Evolutionary conservation across 2,797 vertebrate species (phyloP).

Genomic region (Chiloscyllium punctatum): DNA sequence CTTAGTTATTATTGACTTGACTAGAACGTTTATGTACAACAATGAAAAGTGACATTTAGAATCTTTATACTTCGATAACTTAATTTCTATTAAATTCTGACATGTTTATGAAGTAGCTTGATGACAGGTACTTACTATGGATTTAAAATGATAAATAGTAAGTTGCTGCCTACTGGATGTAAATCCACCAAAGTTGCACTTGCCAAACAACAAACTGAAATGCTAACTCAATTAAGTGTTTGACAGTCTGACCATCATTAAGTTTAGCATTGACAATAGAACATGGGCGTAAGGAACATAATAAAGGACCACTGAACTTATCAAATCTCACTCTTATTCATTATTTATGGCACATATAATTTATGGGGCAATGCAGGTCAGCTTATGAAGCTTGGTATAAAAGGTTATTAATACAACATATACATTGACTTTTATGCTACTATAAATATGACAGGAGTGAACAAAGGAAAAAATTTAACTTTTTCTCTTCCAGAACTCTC

Average conservation of each 20-base stretch:
- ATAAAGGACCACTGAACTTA: not conserved
- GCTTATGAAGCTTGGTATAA: not conserved
- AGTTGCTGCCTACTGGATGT: too few species aligned
- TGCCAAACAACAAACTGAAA: not conserved
- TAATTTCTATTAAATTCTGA: not conserved
- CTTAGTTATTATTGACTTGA: not conserved
- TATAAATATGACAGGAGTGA: not conserved
- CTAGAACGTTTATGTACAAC: not conserved
- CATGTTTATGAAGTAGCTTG: not conserved
- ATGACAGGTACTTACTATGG: not conserved
- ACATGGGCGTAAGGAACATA: not conserved
- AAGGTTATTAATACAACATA: not conserved
- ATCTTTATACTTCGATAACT: not conserved
- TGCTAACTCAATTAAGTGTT: not conserved
- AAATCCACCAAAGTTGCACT: not conserved
- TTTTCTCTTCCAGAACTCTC: not conserved
- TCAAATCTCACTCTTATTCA: not conserved
- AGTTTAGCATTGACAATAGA: not conserved
- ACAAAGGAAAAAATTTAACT: not conserved
- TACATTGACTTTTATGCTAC: not conserved
- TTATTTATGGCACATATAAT: not conserved
- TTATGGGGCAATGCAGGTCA: not conserved
- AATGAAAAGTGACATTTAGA: not conserved
- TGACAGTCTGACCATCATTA: not conserved
- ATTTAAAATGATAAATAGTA: slow-evolving; percentile 3